Base-by-base conservation (phyloP, 2,113 vertebrate species). In the Macquaria ambigua region DNA sequence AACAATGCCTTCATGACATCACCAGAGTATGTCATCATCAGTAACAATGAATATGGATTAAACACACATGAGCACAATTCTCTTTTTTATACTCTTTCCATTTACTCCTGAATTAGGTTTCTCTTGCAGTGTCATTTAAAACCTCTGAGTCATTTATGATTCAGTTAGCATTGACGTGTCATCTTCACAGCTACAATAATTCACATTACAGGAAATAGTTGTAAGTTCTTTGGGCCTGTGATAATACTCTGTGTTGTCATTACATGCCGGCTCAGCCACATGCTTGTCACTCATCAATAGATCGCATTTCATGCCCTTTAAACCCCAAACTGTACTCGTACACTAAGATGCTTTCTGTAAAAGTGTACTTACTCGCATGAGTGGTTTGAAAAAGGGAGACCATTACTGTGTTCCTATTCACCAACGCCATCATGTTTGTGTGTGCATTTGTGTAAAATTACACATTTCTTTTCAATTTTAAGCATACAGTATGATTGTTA, bases 231-330 rank as follows among this genome's bases (percentile, higher is more conserved):
- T 5, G 46, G 41, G 59, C 80, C 68, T 68, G 6, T 75, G 58
- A 62, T 76, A 16, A 67, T 48, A 43, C 37, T 50, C 34, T 28
- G 62, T n/a, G 64, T 74, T 77, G 46, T 34, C 73, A 72, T 74
- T 58, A 87, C 64, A 74, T 66, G 88, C 84, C 80, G 87, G 31
- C 75, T 89, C 81, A 89, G 79, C 82, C 74, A 50, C 82, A 74
- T 55, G 39, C 50, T 77, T 86, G 89, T 89, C 67, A 80, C 63
- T 82, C 80, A 87, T 86, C 80, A 89, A 74, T 84, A 80, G 85
- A 91, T 91, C 91, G 73, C 28, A 88, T 95, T 95, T 93, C 86
- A 87, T 94, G 92, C 79, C 87, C 93, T 94, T 95, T 94, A 94
- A 91, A 91, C 90, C 84, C 83, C 59, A 85, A 94, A 92, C 86